Base-by-base conservation (phyloP, 1,140 invertebrate genomes). In the Lamellibrachia luymesi region DNA sequence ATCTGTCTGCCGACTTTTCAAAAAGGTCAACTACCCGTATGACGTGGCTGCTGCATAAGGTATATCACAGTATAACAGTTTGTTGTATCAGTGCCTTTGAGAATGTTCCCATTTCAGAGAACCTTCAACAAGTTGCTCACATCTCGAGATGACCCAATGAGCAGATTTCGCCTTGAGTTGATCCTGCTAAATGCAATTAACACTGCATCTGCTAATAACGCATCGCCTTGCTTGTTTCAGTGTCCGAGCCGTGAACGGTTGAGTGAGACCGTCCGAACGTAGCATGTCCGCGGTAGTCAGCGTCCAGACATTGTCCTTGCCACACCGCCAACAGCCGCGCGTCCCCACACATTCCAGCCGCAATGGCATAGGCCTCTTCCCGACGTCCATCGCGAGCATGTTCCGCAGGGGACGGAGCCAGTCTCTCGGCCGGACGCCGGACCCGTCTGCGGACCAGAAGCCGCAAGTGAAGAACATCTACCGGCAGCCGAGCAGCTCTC, bases 391-490 rank as follows among this genome's bases (percentile, higher is more conserved):
- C 91, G 91, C 51, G 49, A 91, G 91, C 51, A 49, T 91, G 49
- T 91, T 91, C 51, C 38, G 51, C 7, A 10, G 91, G 51, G 49
- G 49, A 51, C 91, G 91, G 25, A 50, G 49, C 38, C 51, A 49
- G 91, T 91, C 91, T n/a, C 2, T 91, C 27, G 49, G 49, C 17
- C 49, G 49, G 10, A 27, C 91, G 2, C 17, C 49, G 49, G 91
- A 91, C 13, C 17, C 8, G 51, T 27, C 49, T 4, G 91, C 17
- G 25, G 91, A 91, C 13, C 49, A 10, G 91, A 91, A 91, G 91
- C 91, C 91, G 8, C 91, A 51, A 13, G 91, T 91, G 49, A 49
- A 51, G 51, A 91, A 91, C 91, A 91, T 91, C 91, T 91, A 91
- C 91, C 91, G 91, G 2, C 91, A 51, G 51, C 91, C 91, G 8